phyloP scores from a whole-genome alignment of 2,113 vertebrate genomes.

The Upupa epops region DNA sequence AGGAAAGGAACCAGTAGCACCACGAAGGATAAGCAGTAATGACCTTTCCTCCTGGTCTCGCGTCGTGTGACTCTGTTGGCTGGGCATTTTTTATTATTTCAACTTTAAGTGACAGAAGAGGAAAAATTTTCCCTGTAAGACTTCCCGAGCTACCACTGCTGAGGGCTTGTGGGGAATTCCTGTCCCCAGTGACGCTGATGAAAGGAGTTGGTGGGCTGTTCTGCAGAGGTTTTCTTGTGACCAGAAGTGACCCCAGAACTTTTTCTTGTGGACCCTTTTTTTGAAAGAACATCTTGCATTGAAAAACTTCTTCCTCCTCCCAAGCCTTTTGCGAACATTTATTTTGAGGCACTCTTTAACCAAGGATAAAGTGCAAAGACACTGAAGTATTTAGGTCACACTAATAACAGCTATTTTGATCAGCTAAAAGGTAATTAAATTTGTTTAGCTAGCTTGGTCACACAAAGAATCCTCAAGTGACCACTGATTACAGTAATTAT shows the following conservation, averaged over 20 bases:
- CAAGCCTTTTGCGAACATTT: background rate
- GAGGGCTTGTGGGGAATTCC: background rate
- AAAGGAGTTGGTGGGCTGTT: background rate
- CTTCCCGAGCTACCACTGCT: background rate
- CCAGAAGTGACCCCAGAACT: background rate
- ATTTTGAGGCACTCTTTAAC: background rate
- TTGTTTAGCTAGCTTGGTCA: slow-evolving; percentile 22
- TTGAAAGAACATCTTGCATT: background rate
- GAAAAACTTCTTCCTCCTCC: background rate
- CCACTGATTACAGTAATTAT: slow-evolving; percentile 16
- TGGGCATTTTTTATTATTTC: background rate
- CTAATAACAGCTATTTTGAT: slow-evolving; percentile 3
- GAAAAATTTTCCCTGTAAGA: background rate
- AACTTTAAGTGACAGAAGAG: background rate
- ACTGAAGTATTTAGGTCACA: background rate
- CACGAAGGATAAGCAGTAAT: background rate
- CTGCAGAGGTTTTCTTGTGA: background rate
- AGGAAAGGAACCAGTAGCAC: slow-evolving; percentile 12
- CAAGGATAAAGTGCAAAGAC: background rate
- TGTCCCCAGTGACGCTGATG: background rate
- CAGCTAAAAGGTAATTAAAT: slow-evolving; percentile 17
- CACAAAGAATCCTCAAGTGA: slow-evolving; percentile 7
- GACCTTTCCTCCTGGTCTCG: background rate
- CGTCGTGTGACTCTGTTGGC: background rate
- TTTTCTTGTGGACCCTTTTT: background rate